Base-by-base conservation (phyloP, 2,888 invertebrate species). In the Cheiracanthium punctorium region DNA sequence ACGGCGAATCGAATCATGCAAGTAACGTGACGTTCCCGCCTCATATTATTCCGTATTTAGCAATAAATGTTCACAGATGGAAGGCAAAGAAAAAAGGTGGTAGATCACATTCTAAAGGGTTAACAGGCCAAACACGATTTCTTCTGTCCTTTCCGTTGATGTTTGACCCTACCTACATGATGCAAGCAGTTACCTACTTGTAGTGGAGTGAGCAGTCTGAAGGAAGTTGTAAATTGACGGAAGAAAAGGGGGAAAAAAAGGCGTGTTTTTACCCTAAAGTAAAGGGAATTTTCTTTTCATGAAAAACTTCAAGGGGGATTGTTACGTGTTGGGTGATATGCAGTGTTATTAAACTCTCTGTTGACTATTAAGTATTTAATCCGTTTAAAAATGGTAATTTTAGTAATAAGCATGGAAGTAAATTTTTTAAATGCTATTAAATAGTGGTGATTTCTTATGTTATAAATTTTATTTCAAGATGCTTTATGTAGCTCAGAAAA, bases 51-150 rank as follows among this genome's bases (percentile, higher is more conserved):
- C 10, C 32, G 29, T 4, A 48, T 58, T 52, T 30, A 24, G 30
- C 17, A 1, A 24, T 12, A 74, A 85, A 85, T 32, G 8, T 30
- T 20, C 72, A 70, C 84, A 85, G 84, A 64, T 85, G 84, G 72
- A 74, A 32, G n/a, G 28, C n/a, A 20, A 52, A 82, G 76, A 67
- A 85, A 85, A 74, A 79, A 79, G 52, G 72, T 29, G 79, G 79
- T 79, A 85, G 71, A 79, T 74, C 79, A 85, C 79, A 77, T 58
- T 52, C 41, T 20, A 67, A 79, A 85, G 84, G 84, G 84, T 85
- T 85, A 85, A 77, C 79, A 79, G 84, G 84, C 84, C 84, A 85
- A 73, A 67, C 84, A 85, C 79, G 84, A 85, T 85, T 85, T 74
- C 58, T 2, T 17, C 24, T 8, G 24, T 4, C 10, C 24, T 24